These are phyloP conservation scores for Hepsetus odoe DNA, from an alignment of 2,113 vertebrate genomes.

Conservation along the genomic window DNA sequence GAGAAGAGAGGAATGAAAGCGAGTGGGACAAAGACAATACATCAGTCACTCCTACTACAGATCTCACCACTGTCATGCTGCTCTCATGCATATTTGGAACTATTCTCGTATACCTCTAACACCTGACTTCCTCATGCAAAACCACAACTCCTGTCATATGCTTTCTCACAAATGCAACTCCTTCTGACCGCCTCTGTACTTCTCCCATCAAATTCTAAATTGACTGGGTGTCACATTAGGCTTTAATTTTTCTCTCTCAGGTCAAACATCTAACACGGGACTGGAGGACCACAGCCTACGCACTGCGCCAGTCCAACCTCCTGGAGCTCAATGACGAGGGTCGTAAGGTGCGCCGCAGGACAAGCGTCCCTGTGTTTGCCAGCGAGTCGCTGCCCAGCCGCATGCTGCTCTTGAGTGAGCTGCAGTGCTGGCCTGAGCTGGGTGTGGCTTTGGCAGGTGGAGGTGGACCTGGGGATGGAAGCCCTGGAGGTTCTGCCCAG, in stretches of 20 bases:
- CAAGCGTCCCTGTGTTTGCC: slow-evolving; percentile 87
- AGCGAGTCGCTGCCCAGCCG: slow-evolving; percentile 92
- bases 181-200: no score
- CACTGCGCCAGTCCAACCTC: slow-evolving; percentile 83
- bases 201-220: no score
- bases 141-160: no score
- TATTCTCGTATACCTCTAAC: no score
- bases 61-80: no score
- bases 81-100: no score
- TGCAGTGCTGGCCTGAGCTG: slow-evolving; percentile 82
- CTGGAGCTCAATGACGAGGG: slow-evolving; percentile 88
- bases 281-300: slow-evolving; percentile 94
- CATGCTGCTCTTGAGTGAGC: slow-evolving; percentile 91
- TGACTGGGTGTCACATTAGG: neutral
- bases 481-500: slow-evolving; percentile 67
- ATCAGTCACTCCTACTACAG: no score
- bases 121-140: no score
- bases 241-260: slow-evolving; percentile 64
- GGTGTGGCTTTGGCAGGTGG: slow-evolving; percentile 69
- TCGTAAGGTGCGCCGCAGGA: slow-evolving; percentile 88
- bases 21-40: no score
- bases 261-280: slow-evolving; percentile 96
- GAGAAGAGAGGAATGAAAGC: no score
- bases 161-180: no score
- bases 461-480: slow-evolving; percentile 58